Percentiles rank a stretch among this genome's conserved stretches.
Conservation (phyloP, 2,797 vertebrate genomes). For the Streptopelia turtur region DNA sequence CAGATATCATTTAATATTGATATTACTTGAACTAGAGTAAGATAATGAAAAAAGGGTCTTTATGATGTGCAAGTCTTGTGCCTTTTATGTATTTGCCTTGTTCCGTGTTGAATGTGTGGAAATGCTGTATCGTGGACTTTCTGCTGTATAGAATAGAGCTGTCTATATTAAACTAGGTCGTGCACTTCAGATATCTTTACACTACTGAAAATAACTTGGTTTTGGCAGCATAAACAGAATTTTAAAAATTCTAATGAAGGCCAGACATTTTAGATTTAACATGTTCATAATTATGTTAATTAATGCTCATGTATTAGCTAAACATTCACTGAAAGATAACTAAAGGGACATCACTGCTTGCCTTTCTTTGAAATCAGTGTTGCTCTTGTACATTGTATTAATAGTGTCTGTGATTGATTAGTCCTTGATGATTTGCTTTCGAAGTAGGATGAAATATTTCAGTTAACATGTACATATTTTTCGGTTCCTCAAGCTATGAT, state of each 20-base stretch:
- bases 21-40: slow-evolving; percentile 86
- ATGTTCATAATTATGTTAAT: slow-evolving; percentile 81
- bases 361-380: slow-evolving; percentile 90
- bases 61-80: slow-evolving; percentile 92
- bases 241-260: slow-evolving; percentile 81
- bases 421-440: slow-evolving; percentile 80
- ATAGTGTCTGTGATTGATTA: slow-evolving; percentile 80
- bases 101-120: slow-evolving; percentile 93
- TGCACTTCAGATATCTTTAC: slow-evolving; percentile 88
- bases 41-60: slow-evolving; percentile 81
- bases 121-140: slow-evolving; percentile 85
- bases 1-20: slow-evolving; percentile 81
- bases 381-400: slow-evolving; percentile 84
- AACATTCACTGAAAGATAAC: slow-evolving; percentile 75
- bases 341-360: slow-evolving; percentile 86
- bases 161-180: slow-evolving; percentile 86
- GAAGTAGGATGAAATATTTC: slow-evolving; percentile 71
- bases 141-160: slow-evolving; percentile 85
- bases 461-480: slow-evolving; percentile 82
- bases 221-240: slow-evolving; percentile 81
- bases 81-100: slow-evolving; percentile 93
- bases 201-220: slow-evolving; percentile 90
- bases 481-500: slow-evolving; percentile 76
- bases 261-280: slow-evolving; percentile 77
- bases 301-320: slow-evolving; percentile 79